Evolutionary conservation across 2,113 vertebrate genomes (phyloP).

Genomic region (Equus przewalskii): DNA sequence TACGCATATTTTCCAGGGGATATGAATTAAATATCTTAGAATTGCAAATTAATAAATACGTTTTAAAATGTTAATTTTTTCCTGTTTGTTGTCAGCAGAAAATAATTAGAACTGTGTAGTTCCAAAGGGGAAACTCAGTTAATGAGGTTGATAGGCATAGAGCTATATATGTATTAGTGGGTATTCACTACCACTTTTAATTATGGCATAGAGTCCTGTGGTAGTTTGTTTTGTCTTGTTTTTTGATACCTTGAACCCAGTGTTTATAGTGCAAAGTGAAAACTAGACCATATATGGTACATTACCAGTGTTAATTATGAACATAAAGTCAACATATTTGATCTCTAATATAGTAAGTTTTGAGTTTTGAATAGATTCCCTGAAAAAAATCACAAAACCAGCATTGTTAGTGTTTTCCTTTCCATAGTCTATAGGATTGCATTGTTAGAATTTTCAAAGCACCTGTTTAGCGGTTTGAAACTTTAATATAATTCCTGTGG

Average conservation of each 20-base stretch:
- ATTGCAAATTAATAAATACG: background rate
- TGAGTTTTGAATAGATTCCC: background rate
- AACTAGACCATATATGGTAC: background rate
- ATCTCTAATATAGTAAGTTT: background rate
- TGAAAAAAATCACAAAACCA: background rate
- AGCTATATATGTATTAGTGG: background rate
- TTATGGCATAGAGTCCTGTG: background rate
- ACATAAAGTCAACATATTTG: background rate
- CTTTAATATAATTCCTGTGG: background rate
- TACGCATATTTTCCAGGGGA: background rate
- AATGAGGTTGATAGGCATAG: background rate
- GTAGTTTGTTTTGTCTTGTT: background rate
- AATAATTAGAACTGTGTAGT: background rate
- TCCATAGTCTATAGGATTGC: background rate
- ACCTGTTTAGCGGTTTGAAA: background rate
- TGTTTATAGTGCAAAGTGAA: conserved; percentile 7
- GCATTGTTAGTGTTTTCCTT: background rate
- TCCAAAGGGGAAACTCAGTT: background rate
- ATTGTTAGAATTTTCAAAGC: conserved; percentile 12
- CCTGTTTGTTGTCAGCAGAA: conserved; percentile 16
- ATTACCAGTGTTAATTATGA: background rate
- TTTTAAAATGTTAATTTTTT: conserved; percentile 18
- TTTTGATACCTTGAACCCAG: background rate
- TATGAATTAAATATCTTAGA: background rate
- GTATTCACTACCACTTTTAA: background rate